Evolutionary conservation across 2,888 invertebrate genomes (phyloP).

Genomic region (Spisula subtruncata): DNA sequence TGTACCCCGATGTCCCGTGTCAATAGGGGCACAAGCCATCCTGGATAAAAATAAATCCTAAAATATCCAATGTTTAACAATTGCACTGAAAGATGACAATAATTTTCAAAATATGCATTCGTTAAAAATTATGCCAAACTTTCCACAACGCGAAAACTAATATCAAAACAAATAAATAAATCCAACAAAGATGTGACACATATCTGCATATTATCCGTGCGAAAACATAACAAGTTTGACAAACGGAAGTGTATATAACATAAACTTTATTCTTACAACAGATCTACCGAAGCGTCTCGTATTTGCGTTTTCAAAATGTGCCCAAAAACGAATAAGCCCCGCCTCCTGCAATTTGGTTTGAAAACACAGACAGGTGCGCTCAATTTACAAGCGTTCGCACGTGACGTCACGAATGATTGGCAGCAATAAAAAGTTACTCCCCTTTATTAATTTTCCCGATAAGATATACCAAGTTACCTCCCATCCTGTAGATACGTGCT

Average conservation of each 20-base stretch:
- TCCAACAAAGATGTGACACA: neutral
- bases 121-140: neutral
- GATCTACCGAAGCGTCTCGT: slow-evolving; percentile 62
- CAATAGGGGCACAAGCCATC: slow-evolving; percentile 68
- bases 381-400: slow-evolving; percentile 48
- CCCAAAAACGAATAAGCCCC: slow-evolving; percentile 66
- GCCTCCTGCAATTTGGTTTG: slow-evolving; percentile 61
- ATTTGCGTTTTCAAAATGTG: slow-evolving; percentile 73
- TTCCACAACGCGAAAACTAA: slow-evolving; percentile 24
- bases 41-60: slow-evolving; percentile 23
- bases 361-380: slow-evolving; percentile 62
- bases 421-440: slow-evolving; percentile 23
- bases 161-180: slow-evolving; percentile 27
- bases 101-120: slow-evolving; percentile 25
- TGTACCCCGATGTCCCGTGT: slow-evolving; percentile 40
- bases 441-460: neutral
- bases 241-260: slow-evolving; percentile 52
- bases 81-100: neutral
- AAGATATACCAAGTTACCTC: neutral
- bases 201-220: slow-evolving; percentile 12
- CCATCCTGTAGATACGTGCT: neutral
- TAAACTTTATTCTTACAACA: slow-evolving; percentile 40
- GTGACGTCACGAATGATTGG: slow-evolving; percentile 68
- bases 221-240: slow-evolving; percentile 28
- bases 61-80: slow-evolving; percentile 18